Conservation (phyloP, 2,113 vertebrate species). For the Dipodomys ordii region DNA sequence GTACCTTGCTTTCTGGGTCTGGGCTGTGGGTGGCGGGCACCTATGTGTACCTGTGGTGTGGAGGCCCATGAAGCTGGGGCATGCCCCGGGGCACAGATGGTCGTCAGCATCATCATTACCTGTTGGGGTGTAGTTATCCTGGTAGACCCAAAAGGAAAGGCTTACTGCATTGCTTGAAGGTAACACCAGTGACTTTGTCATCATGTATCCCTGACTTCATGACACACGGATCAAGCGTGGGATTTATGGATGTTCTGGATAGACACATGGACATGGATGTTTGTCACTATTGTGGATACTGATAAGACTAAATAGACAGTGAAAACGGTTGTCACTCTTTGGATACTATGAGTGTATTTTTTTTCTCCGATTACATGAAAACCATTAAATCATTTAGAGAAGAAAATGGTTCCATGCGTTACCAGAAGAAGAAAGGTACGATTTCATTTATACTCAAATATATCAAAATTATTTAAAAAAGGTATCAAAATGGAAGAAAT, state of each 20-base stretch:
- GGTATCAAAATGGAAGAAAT: no score
- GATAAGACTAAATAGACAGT: not conserved
- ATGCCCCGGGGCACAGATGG: constrained; percentile 59
- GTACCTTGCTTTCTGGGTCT: constrained; percentile 68
- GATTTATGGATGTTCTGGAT: no score
- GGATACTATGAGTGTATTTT: not conserved
- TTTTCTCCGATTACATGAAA: not conserved
- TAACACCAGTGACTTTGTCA: no score
- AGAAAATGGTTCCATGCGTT: constrained; percentile 27
- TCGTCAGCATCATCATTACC: constrained; percentile 74
- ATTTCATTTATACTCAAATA: no score
- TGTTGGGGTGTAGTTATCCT: no score
- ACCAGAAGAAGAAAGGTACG: not conserved
- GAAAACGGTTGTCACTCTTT: not conserved
- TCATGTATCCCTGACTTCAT: no score
- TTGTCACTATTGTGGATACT: constrained; percentile 9
- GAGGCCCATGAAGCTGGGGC: constrained; percentile 65
- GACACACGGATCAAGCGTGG: no score
- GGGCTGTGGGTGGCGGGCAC: constrained; percentile 70
- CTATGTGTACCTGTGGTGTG: constrained; percentile 73
- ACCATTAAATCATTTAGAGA: constrained; percentile 62
- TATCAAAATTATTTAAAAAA: no score
- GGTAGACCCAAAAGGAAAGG: no score
- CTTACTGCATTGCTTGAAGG: no score
- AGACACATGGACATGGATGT: not conserved